Evolutionary conservation across 2,888 invertebrate genomes (phyloP).

Genomic region (Lapara coniferarum): DNA sequence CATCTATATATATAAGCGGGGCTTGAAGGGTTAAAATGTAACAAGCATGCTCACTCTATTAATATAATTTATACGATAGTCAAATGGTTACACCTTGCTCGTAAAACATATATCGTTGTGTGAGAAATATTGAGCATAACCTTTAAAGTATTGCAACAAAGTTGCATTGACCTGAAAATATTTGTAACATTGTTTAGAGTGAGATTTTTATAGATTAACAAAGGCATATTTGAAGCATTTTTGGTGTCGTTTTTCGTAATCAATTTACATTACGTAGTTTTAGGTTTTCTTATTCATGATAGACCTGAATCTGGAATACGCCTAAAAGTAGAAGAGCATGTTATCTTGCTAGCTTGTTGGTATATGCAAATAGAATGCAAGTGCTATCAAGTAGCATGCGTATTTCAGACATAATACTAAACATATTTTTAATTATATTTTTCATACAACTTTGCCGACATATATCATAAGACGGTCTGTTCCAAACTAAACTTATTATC

Average conservation of each 20-base stretch:
- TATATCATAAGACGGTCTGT: too few relatives aligned
- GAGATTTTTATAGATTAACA: conserved; percentile 6
- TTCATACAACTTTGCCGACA: too few relatives aligned
- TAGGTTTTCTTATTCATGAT: neutral
- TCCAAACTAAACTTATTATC: too few relatives aligned
- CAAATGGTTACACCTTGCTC: neutral
- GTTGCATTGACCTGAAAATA: conserved; percentile 4
- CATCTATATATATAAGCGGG: too few relatives aligned
- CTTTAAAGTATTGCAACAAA: conserved; percentile 7
- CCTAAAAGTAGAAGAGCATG: too few relatives aligned
- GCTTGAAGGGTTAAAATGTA: neutral
- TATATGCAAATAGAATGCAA: too few relatives aligned
- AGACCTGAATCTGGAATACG: too few relatives aligned
- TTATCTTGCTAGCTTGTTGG: too few relatives aligned
- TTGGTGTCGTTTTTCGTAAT: too few relatives aligned
- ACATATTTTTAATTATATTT: too few relatives aligned
- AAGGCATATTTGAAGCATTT: neutral
- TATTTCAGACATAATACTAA: too few relatives aligned
- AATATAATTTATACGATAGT: conserved; percentile 10
- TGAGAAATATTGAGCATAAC: conserved; percentile 5
- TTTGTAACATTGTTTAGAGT: neutral
- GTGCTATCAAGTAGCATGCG: too few relatives aligned
- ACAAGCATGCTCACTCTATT: neutral
- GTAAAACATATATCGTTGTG: conserved; percentile 10
- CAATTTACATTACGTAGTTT: neutral